phyloP scores from a whole-genome alignment of 1,140 invertebrate genomes.

The Drosophila mayri region DNA sequence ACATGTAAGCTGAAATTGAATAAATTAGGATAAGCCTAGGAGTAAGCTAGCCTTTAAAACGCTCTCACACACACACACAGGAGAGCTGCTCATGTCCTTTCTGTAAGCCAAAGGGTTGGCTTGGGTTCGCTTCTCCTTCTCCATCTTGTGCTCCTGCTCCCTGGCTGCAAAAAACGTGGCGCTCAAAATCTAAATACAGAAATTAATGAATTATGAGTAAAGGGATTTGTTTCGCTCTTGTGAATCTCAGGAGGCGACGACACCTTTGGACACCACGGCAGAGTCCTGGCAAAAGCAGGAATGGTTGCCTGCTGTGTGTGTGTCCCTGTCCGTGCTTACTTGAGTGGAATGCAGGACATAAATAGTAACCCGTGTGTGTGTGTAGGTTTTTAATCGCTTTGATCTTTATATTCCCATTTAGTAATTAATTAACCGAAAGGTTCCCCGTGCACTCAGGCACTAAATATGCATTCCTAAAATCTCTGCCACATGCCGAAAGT shows the following conservation, averaged over 20 bases:
- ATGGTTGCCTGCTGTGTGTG: slow-evolving; percentile 24
- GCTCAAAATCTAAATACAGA: slow-evolving; percentile 72
- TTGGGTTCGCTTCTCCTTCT: not conserved
- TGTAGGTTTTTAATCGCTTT: slow-evolving; percentile 59
- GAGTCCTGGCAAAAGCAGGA: slow-evolving; percentile 7
- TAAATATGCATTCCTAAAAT: slow-evolving; percentile 45
- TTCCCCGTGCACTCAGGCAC: slow-evolving; percentile 42
- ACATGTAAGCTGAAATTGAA: not conserved
- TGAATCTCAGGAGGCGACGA: slow-evolving; percentile 58
- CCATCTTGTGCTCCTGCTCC: not conserved
- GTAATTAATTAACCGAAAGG: slow-evolving; percentile 79
- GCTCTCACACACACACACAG: not conserved
- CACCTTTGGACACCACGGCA: slow-evolving; percentile 31
- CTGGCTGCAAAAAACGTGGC: slow-evolving; percentile 30
- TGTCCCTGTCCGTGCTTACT: slow-evolving; percentile 42
- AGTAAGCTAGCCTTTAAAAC: slow-evolving; percentile 18
- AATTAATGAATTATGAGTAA: slow-evolving; percentile 82
- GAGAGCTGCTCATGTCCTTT: not conserved
- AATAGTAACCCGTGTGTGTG: slow-evolving; percentile 63
- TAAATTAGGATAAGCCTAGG: slow-evolving; percentile 10
- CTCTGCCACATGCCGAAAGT: slow-evolving; percentile 37
- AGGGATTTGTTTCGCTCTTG: slow-evolving; percentile 69
- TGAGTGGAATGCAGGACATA: slow-evolving; percentile 70
- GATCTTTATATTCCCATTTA: slow-evolving; percentile 67
- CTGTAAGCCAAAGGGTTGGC: slow-evolving; percentile 6